phyloP scores from a whole-genome alignment of 2,113 vertebrate genomes.

The Argyrosomus japonicus region DNA sequence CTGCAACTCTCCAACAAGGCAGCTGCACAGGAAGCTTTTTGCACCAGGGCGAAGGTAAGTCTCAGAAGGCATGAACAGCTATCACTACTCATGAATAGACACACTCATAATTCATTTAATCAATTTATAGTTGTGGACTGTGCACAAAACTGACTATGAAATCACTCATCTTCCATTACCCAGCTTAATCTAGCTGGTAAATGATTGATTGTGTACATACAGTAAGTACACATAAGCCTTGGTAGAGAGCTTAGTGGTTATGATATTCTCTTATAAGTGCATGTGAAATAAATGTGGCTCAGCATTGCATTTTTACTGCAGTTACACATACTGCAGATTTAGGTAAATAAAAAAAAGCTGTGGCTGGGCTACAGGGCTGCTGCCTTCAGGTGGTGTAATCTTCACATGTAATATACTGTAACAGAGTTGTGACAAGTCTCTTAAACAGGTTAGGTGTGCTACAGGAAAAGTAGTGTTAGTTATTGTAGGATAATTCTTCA shows the following conservation, averaged over 20 bases:
- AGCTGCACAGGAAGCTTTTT: conserved; percentile 91
- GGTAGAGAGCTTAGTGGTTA: neutral
- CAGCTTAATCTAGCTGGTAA: conserved; percentile 50
- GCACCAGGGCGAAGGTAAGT: conserved; percentile 90
- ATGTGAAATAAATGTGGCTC: conserved; percentile 12
- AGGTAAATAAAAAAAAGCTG: neutral
- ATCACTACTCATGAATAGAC: neutral
- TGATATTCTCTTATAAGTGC: neutral
- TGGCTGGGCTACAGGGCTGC: neutral
- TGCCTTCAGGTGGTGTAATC: neutral
- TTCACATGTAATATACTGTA: neutral
- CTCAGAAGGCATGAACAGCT: neutral
- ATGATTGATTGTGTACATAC: conserved; percentile 52
- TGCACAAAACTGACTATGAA: conserved; percentile 8
- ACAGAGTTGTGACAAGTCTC: neutral
- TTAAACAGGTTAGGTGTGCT: neutral
- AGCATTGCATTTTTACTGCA: neutral
- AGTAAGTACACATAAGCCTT: neutral
- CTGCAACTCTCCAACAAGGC: conserved; percentile 87
- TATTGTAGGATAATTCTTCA: neutral
- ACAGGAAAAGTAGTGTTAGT: neutral
- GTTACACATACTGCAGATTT: neutral
- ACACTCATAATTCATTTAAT: neutral
- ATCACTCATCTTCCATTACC: conserved; percentile 22
- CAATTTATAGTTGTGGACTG: conserved; percentile 9